Percentiles rank a stretch among this genome's conserved stretches.
phyloP scores from a whole-genome alignment of 2,888 invertebrate genomes.

The Nycteola revayana region DNA sequence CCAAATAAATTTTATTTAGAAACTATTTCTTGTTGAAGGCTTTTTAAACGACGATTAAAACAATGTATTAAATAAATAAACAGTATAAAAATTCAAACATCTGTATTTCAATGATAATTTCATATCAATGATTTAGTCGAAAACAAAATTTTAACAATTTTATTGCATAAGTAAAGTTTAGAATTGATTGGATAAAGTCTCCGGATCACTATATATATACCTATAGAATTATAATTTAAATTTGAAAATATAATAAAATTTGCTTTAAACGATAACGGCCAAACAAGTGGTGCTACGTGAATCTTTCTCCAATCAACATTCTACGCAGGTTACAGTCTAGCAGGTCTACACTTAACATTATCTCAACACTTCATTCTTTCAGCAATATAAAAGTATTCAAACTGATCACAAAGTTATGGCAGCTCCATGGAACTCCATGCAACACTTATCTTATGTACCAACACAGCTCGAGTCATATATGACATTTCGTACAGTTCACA shows the following conservation, averaged over 20 bases:
- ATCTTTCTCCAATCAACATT: slow-evolving; percentile 70
- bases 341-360: slow-evolving; percentile 78
- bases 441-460: slow-evolving; percentile 64
- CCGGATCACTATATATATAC: slow-evolving; percentile 36
- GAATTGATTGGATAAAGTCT: slow-evolving; percentile 76
- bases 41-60: slow-evolving; percentile 11
- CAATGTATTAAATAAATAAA: slow-evolving; percentile 39
- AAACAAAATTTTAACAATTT: slow-evolving; percentile 77
- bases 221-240: slow-evolving; percentile 27
- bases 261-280: slow-evolving; percentile 52
- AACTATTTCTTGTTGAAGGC: no score
- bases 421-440: slow-evolving; percentile 77
- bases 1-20: no score
- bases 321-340: slow-evolving; percentile 74
- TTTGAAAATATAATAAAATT: slow-evolving; percentile 43
- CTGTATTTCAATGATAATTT: slow-evolving; percentile 75
- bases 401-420: slow-evolving; percentile 81
- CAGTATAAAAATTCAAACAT: slow-evolving; percentile 73
- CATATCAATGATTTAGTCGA: slow-evolving; percentile 77
- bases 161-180: slow-evolving; percentile 63
- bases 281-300: slow-evolving; percentile 38
- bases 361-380: slow-evolving; percentile 67
- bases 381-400: slow-evolving; percentile 81
- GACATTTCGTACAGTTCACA: slow-evolving; percentile 65
- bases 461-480: slow-evolving; percentile 63